Evolutionary conservation across 2,113 vertebrate genomes (phyloP).

Genomic region (Phocoena sinus): DNA sequence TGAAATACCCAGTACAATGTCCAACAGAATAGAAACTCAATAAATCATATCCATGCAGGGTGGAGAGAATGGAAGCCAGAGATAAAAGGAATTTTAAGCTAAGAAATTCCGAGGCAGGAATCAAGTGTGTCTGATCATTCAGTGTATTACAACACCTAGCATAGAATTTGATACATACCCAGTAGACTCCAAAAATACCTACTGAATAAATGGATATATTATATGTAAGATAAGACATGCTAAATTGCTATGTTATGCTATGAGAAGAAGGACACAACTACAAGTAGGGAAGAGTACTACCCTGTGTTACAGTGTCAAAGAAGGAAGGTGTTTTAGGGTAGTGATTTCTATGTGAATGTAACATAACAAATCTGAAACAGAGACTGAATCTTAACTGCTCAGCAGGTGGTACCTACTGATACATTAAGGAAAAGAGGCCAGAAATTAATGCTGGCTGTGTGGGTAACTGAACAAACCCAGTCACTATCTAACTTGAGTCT

Average conservation of each 20-base stretch:
- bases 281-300: neutral
- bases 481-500: neutral
- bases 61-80: neutral
- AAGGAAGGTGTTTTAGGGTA: neutral
- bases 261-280: neutral
- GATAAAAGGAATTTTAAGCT: neutral
- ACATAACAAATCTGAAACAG: neutral
- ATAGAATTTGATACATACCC: neutral
- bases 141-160: neutral
- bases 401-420: neutral
- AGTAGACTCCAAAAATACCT: neutral
- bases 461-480: neutral
- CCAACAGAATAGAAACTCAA: neutral
- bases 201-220: neutral
- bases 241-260: neutral
- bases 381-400: neutral
- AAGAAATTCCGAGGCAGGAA: neutral
- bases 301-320: neutral
- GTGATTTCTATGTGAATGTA: neutral
- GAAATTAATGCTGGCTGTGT: neutral
- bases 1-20: neutral
- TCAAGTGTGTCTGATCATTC: neutral
- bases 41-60: neutral
- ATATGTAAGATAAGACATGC: neutral
- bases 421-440: neutral